These are phyloP conservation scores for Oscheius myriophilus DNA, from an alignment of 2,888 invertebrate genomes.

Conservation along the genomic window DNA sequence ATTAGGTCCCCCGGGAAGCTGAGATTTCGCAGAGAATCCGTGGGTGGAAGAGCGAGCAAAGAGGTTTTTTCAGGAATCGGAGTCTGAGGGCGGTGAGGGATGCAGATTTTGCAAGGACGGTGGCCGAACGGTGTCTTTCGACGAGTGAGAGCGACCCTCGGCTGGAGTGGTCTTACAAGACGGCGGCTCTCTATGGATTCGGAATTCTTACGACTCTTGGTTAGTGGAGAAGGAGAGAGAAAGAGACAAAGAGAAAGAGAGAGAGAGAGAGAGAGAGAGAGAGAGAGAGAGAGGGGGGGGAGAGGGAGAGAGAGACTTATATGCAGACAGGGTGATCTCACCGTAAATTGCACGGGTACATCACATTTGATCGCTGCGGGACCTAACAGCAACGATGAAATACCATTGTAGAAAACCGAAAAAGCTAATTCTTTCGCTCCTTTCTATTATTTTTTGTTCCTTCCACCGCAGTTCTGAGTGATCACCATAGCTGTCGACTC, in stretches of 20 bases:
- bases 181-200: constrained; percentile 65
- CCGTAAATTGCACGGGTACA: no score
- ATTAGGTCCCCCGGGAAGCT: no score
- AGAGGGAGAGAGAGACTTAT: constrained; percentile 4
- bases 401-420: no score
- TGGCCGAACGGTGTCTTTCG: constrained; percentile 43
- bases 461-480: not conserved
- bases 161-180: constrained; percentile 65
- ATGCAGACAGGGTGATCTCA: no score
- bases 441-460: not conserved
- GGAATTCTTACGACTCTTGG: constrained; percentile 69
- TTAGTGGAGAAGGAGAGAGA: constrained; percentile 18
- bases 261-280: not conserved
- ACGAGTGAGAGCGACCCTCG: constrained; percentile 36
- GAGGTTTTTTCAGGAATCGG: constrained; percentile 24
- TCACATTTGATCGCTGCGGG: no score
- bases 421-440: no score
- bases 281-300: not conserved
- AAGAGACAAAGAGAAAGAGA: not conserved
- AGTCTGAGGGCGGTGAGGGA: constrained; percentile 35
- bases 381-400: no score
- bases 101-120: constrained; percentile 44
- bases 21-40: no score
- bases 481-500: no score
- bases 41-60: no score